Evolutionary conservation across 2,113 vertebrate species (phyloP), one percentile per base, ranked within the genome.

Genomic region (Hepsetus odoe): DNA sequence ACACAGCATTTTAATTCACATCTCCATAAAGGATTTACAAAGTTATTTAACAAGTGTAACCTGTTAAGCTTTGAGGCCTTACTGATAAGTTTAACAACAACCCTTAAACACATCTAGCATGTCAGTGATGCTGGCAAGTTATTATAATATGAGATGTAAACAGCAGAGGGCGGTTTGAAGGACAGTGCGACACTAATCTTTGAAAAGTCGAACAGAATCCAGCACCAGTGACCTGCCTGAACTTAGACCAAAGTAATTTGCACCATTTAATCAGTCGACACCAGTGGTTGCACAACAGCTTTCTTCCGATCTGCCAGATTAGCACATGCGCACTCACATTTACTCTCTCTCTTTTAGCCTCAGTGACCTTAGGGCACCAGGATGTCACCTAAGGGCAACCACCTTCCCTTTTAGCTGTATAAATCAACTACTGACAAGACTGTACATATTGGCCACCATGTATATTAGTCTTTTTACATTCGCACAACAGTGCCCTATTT

Each of bases 321-420:
- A 56, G 75, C 77, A 88, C 82, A 81, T 85, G 74, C 74, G 85
- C 86, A 61, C 86, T n/a, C 40, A 53, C 79, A 32, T 1, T 44
- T 66, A 70, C 51, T 64, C n/a, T n/a, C n/a, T n/a, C 6, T 11
- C 6, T 53, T 42, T 74, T 33, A 5, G 24, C n/a, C 40, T 26
- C 12, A 62, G 1, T 35, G 32, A 26, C 32, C 14, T 51, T 12
- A 75, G 22, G n/a, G 40, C 62, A 40, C 8, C 18, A 28, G 22
- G 26, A 38, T 9, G 26, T 42, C 2, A 46, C 10, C 42, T 22
- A 9, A 74, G 72, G 40, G 56, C 33, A n/a, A 33, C 40, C 4
- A 20, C 14, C 28, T 59, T 20, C 46, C 49, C 49, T 44, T 74
- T 51, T 9, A 49, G 12, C 5, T 65, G 16, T 26, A 65, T 65